phyloP scores from a whole-genome alignment of 2,888 invertebrate species.

The Amitus sp. region DNA sequence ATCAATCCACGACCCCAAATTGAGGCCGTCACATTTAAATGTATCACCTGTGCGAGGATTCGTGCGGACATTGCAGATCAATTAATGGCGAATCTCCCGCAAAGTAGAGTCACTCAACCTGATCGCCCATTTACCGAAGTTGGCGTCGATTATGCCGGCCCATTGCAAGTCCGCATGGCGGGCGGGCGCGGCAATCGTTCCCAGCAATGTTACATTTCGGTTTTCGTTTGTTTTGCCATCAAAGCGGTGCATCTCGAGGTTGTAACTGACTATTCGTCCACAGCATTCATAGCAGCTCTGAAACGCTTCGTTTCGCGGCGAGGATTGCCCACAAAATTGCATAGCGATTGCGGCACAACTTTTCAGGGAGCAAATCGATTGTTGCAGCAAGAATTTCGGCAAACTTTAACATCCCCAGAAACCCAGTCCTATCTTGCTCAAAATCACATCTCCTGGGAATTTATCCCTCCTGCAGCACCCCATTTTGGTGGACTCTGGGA shows the following conservation, averaged over 20 bases:
- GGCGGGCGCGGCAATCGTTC: constrained; percentile 27
- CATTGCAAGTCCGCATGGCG: constrained; percentile 14
- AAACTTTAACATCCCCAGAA: no score
- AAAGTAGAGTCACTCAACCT: constrained; percentile 1
- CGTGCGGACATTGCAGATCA: neutral
- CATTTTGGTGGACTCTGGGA: constrained; percentile 15
- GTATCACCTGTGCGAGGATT: constrained; percentile 20
- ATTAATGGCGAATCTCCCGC: constrained; percentile 12
- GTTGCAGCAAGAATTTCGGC: constrained; percentile 12
- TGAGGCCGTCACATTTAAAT: constrained; percentile 11
- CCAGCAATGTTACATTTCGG: constrained; percentile 38
- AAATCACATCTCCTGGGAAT: constrained; percentile 4
- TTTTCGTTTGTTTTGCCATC: constrained; percentile 45
- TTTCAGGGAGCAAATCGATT: constrained; percentile 46
- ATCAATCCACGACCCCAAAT: constrained; percentile 7
- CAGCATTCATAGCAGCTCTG: constrained; percentile 44
- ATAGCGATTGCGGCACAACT: constrained; percentile 48
- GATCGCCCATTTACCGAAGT: constrained; percentile 1
- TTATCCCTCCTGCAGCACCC: constrained; percentile 6
- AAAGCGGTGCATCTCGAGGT: constrained; percentile 46
- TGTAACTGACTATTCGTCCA: constrained; percentile 41
- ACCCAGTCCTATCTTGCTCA: no score
- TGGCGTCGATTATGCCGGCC: constrained; percentile 43
- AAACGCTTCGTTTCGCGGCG: constrained; percentile 43
- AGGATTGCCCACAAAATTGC: constrained; percentile 29